These are phyloP conservation scores for Philopedon plagiatum DNA, from an alignment of 2,888 invertebrate genomes.

Conservation along the genomic window DNA sequence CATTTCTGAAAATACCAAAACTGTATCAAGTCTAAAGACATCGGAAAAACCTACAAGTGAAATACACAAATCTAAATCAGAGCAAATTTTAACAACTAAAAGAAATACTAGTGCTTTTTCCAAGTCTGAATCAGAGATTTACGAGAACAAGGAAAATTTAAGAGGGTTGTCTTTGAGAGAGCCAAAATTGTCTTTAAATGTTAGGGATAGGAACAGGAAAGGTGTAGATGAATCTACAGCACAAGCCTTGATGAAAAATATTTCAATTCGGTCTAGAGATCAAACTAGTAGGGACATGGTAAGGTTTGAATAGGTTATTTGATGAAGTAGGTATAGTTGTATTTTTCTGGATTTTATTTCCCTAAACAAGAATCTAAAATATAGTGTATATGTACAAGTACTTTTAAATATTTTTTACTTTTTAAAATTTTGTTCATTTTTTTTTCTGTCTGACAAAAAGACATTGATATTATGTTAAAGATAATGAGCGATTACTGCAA, in stretches of 20 bases:
- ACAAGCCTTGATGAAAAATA: conserved; percentile 31
- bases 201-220: conserved; percentile 19
- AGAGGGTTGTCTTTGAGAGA: conserved; percentile 39
- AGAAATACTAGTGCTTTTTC: background rate
- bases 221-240: background rate
- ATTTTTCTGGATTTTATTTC: too few species aligned
- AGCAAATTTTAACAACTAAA: conserved; percentile 5
- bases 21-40: background rate
- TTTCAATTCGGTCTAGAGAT: conserved; percentile 33
- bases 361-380: too few species aligned
- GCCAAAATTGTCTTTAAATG: conserved; percentile 48
- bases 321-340: too few species aligned
- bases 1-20: background rate
- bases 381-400: too few species aligned
- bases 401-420: too few species aligned
- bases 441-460: too few species aligned
- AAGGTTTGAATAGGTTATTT: too few species aligned
- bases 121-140: conserved; percentile 11
- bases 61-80: conserved; percentile 12
- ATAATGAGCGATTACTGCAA: too few species aligned
- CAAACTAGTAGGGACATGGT: conserved; percentile 35
- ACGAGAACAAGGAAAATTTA: conserved; percentile 16
- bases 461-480: too few species aligned
- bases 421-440: too few species aligned
- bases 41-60: background rate